Percentiles rank a stretch among this genome's conserved stretches.
These are phyloP conservation scores for Agrotis puta DNA, from an alignment of 2,888 invertebrate genomes.

Conservation along the genomic window DNA sequence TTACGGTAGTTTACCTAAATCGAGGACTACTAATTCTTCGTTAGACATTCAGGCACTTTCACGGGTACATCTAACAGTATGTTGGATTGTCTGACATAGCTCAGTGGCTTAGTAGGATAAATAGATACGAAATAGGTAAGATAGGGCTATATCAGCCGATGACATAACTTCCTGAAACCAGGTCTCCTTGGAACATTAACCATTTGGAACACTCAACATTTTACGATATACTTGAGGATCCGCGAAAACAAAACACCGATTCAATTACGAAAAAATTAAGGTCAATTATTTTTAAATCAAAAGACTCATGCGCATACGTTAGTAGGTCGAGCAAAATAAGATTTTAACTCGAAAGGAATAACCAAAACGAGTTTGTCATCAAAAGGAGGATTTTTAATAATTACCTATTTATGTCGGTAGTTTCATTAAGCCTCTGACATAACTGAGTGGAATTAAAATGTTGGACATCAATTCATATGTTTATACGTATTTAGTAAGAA, in stretches of 20 bases:
- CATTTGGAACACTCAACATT: slow-evolving; percentile 24
- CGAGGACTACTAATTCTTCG: slow-evolving; percentile 39
- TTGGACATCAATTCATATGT: slow-evolving; percentile 63
- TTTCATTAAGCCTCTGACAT: slow-evolving; percentile 68
- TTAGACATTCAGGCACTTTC: slow-evolving; percentile 54
- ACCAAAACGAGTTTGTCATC: slow-evolving; percentile 66
- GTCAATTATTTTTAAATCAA: slow-evolving; percentile 58
- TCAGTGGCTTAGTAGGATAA: not conserved
- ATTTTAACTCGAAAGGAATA: slow-evolving; percentile 48
- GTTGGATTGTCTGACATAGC: not conserved
- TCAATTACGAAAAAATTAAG: slow-evolving; percentile 54
- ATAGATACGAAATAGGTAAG: not conserved
- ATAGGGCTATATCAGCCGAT: not conserved
- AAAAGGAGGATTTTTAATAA: slow-evolving; percentile 66
- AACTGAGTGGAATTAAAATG: slow-evolving; percentile 66
- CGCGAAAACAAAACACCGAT: slow-evolving; percentile 51
- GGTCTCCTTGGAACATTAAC: slow-evolving; percentile 17
- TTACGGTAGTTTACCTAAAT: slow-evolving; percentile 37
- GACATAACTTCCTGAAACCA: slow-evolving; percentile 8
- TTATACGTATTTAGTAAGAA: slow-evolving; percentile 64
- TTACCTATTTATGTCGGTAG: slow-evolving; percentile 63
- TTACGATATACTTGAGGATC: slow-evolving; percentile 36
- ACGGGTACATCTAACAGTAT: not conserved
- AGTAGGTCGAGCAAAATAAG: slow-evolving; percentile 55
- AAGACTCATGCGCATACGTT: slow-evolving; percentile 35